Base-by-base conservation (phyloP, 1,140 invertebrate species). In the Odontomachus brunneus region DNA sequence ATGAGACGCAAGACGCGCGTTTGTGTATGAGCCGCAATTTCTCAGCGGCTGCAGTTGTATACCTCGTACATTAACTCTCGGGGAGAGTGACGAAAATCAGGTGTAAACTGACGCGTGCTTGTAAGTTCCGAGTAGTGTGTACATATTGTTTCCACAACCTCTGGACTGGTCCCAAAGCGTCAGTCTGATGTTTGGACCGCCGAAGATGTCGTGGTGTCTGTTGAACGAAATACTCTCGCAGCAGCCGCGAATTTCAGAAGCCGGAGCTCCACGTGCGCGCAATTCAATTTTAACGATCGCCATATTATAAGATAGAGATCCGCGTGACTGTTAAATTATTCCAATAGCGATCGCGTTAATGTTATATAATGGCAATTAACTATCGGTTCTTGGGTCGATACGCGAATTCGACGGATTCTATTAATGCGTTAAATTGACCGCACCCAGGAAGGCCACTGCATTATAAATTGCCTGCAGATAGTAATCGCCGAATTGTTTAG, bases 101-200 rank as follows among this genome's bases (percentile, higher is more conserved):
- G 69, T 69, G 69, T 29, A 87, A 88, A 87, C 75, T 87, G 75
- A 88, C 72, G 65, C 53, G 51, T 33, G 84, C 44, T 83, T 84
- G 84, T 80, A 87, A 88, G 48, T 38, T 81, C 11, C 49, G 29
- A 76, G 55, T 38, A 24, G 81, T 66, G 74, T 74, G 38, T 44
- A 44, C 9, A 82, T 59, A 82, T 82, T 88, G 82, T 88, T 87
- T 75, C 65, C 55, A 84, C 85, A 87, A 88, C 53, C 67, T 49
- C 85, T 88, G 82, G 82, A 87, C 83, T 53, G 57, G 33, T 51
- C 69, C 85, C 86, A 88, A 87, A 84, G 51, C 48, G 44, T 60
- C 69, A 71, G 69, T 66, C 48, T 67, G 59, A 49, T 24, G 80
- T 76, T 87, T 65, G 19, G 59, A 87, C 59, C 53, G 72, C 67